Percentiles rank a stretch among this genome's conserved stretches.
phyloP scores from a whole-genome alignment of 2,797 vertebrate species.

The Gallinago solitaria region DNA sequence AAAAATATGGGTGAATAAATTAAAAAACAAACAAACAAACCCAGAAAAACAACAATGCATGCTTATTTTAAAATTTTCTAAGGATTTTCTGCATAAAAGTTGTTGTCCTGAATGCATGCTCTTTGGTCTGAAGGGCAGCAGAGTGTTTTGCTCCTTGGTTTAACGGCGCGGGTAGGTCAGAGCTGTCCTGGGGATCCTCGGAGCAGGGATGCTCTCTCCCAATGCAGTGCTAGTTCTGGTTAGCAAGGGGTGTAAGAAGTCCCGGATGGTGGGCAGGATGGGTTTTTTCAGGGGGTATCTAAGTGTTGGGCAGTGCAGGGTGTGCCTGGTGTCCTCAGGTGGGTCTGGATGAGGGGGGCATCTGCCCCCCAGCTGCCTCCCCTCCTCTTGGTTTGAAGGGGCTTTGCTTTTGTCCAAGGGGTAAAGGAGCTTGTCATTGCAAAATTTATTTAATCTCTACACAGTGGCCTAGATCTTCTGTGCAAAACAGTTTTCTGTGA shows the following conservation, averaged over 20 bases:
- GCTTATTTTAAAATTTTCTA: not conserved
- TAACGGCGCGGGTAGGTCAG: fast-evolving
- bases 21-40: too few relatives aligned
- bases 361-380: not conserved
- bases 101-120: too few relatives aligned
- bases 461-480: not conserved
- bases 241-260: not conserved
- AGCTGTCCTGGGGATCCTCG: not conserved
- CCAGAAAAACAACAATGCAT: too few relatives aligned
- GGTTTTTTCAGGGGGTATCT: not conserved
- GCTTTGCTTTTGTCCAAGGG: not conserved
- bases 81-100: not conserved
- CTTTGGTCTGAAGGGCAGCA: not conserved
- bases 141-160: fast-evolving
- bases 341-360: not conserved
- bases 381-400: fast-evolving
- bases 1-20: not conserved
- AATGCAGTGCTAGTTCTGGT: not conserved
- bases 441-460: not conserved
- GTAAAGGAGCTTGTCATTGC: not conserved
- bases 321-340: not conserved
- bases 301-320: fast-evolving
- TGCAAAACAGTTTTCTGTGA: not conserved
- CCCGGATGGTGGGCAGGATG: not conserved
- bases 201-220: too few relatives aligned